These are phyloP conservation scores for Polydrusus tereticollis DNA, from an alignment of 2,888 invertebrate species.

Conservation along the genomic window DNA sequence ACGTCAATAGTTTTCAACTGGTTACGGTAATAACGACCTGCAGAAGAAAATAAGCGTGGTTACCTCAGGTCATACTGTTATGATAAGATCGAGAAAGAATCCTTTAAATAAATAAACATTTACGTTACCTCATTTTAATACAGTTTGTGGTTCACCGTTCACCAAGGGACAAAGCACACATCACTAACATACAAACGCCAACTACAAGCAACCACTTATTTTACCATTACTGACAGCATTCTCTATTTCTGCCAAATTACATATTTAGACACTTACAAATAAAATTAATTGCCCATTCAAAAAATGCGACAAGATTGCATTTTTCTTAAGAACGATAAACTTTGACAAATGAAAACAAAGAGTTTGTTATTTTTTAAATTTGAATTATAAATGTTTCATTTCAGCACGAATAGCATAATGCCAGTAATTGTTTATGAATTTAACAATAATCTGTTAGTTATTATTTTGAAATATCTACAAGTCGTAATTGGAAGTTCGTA, in stretches of 20 bases:
- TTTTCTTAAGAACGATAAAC: conserved; percentile 29
- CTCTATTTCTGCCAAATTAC: conserved; percentile 43
- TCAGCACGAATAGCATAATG: conserved; percentile 9
- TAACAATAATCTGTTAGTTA: conserved; percentile 10
- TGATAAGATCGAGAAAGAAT: too few relatives aligned
- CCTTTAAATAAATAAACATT: too few relatives aligned
- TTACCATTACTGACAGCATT: conserved; percentile 31
- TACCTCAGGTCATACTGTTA: too few relatives aligned
- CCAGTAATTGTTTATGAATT: conserved; percentile 13
- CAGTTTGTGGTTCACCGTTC: not conserved
- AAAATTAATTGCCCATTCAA: conserved; percentile 36
- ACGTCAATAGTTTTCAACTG: too few relatives aligned
- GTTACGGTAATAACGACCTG: too few relatives aligned
- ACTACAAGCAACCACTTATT: not conserved
- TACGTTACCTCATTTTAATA: not conserved
- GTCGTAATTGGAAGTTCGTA: conserved; percentile 6
- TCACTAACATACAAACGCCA: conserved; percentile 15
- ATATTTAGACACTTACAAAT: conserved; percentile 31
- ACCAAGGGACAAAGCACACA: not conserved
- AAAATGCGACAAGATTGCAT: conserved; percentile 39
- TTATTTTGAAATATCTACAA: conserved; percentile 18
- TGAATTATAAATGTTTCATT: conserved; percentile 29
- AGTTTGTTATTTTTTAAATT: conserved; percentile 30
- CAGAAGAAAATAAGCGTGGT: too few relatives aligned
- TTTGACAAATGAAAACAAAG: conserved; percentile 32